phyloP scores from a whole-genome alignment of 2,113 vertebrate species.

The Vanacampus margaritifer region DNA sequence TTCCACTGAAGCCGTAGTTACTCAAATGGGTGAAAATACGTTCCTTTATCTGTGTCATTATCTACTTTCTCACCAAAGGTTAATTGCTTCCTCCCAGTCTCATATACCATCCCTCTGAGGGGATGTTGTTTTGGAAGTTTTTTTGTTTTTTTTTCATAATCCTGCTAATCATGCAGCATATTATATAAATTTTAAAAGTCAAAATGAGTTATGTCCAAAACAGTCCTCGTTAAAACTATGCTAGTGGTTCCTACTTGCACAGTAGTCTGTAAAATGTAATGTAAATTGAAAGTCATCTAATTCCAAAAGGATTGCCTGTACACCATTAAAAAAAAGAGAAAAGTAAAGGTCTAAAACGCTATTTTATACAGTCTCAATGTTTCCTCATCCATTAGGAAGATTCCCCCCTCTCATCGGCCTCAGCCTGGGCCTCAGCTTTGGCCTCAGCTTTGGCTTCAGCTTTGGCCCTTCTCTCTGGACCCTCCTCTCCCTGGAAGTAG shows the following conservation, averaged over 20 bases:
- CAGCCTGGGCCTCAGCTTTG: conserved; percentile 36
- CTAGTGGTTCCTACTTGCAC: background rate
- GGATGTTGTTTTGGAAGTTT: no score
- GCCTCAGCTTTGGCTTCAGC: conserved; percentile 44
- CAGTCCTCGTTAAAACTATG: background rate
- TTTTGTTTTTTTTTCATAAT: no score
- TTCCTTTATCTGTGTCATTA: background rate
- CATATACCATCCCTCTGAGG: background rate
- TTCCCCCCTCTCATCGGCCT: conserved; percentile 9
- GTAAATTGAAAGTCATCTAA: background rate
- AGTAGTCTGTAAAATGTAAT: background rate
- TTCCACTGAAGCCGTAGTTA: background rate
- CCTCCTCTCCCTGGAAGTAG: conserved; percentile 82
- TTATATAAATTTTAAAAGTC: background rate
- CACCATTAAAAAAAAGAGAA: background rate
- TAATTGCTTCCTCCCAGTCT: background rate
- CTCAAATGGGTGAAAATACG: background rate
- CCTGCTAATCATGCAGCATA: no score
- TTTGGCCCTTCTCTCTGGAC: conserved; percentile 67
- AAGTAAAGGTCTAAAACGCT: background rate
- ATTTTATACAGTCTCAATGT: conserved; percentile 1
- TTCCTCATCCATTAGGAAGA: conserved; percentile 4
- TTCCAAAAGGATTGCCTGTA: background rate
- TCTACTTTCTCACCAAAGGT: background rate
- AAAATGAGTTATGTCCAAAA: background rate